Percentiles rank a stretch among this genome's conserved stretches.
Conservation (phyloP, 2,888 invertebrate genomes). For the Phania funesta region DNA sequence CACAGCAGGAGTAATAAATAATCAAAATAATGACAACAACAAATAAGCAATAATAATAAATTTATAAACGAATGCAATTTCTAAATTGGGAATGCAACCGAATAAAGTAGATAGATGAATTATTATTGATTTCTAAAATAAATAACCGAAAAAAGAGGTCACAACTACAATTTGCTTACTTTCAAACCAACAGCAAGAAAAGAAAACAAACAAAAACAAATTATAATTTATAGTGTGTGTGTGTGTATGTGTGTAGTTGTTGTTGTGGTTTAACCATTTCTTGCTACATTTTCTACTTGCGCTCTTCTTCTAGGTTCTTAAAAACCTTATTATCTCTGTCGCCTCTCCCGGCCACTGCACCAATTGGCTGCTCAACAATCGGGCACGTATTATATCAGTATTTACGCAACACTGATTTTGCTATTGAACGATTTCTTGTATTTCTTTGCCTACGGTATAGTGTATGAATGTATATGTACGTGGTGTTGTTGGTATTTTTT, state of each 20-base stretch:
- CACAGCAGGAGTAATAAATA: slow-evolving; percentile 27
- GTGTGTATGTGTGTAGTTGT: neutral
- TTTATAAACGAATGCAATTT: slow-evolving; percentile 47
- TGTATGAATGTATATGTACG: neutral
- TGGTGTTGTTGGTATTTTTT: slow-evolving; percentile 22
- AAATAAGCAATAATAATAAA: slow-evolving; percentile 25
- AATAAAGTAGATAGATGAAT: slow-evolving; percentile 8
- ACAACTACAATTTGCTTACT: slow-evolving; percentile 11
- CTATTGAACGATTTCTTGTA: slow-evolving; percentile 60
- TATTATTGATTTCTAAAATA: slow-evolving; percentile 45
- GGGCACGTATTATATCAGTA: slow-evolving; percentile 67
- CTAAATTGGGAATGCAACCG: slow-evolving; percentile 33
- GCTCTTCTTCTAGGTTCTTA: slow-evolving; percentile 4
- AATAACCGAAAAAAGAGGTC: slow-evolving; percentile 36
- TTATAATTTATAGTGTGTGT: slow-evolving; percentile 27
- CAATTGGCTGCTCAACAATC: neutral
- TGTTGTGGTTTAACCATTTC: slow-evolving; percentile 30
- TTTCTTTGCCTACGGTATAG: slow-evolving; percentile 18
- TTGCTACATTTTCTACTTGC: neutral
- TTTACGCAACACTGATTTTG: slow-evolving; percentile 66
- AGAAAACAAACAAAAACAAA: slow-evolving; percentile 33
- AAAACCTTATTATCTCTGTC: slow-evolving; percentile 55
- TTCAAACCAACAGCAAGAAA: neutral
- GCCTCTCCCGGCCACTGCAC: neutral
- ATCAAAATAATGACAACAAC: slow-evolving; percentile 30